phyloP scores from a whole-genome alignment of 2,113 vertebrate species.

The Xiphophorus hellerii region DNA sequence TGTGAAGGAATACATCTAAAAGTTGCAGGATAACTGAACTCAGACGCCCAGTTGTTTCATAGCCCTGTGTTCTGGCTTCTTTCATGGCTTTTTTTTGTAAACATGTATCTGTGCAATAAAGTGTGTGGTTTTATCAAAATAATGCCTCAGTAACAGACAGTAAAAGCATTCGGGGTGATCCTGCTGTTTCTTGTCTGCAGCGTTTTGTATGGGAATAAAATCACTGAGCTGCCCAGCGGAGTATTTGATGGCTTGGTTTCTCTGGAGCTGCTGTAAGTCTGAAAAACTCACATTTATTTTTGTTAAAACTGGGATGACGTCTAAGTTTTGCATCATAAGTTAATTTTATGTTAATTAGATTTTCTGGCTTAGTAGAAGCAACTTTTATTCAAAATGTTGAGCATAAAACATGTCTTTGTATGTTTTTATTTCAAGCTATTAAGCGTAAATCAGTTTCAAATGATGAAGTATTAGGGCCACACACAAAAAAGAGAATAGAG shows the following conservation, averaged over 20 bases:
- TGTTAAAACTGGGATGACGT: background rate
- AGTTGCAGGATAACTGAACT: too few species aligned
- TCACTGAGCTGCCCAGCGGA: conserved; percentile 90
- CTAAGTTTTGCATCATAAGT: too few species aligned
- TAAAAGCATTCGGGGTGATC: background rate
- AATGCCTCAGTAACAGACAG: background rate
- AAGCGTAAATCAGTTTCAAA: too few species aligned
- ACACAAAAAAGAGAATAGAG: too few species aligned
- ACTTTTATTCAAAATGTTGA: background rate
- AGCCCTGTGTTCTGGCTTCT: background rate
- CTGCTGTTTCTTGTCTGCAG: conserved; percentile 68
- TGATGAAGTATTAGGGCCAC: too few species aligned
- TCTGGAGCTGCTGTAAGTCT: conserved; percentile 94
- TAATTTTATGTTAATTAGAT: too few species aligned
- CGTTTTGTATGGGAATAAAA: conserved; percentile 97
- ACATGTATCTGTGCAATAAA: background rate
- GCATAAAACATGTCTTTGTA: too few species aligned
- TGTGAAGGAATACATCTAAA: too few species aligned
- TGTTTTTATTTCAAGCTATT: too few species aligned
- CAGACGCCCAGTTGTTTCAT: background rate
- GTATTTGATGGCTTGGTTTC: conserved; percentile 93
- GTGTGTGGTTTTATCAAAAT: background rate
- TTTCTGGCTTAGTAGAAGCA: too few species aligned
- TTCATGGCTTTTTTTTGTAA: background rate
- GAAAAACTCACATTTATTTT: conserved; percentile 19